Evolutionary conservation across 2,888 invertebrate genomes (phyloP), one percentile per base, ranked within the genome.

Genomic region (Ditula angustiorana): DNA sequence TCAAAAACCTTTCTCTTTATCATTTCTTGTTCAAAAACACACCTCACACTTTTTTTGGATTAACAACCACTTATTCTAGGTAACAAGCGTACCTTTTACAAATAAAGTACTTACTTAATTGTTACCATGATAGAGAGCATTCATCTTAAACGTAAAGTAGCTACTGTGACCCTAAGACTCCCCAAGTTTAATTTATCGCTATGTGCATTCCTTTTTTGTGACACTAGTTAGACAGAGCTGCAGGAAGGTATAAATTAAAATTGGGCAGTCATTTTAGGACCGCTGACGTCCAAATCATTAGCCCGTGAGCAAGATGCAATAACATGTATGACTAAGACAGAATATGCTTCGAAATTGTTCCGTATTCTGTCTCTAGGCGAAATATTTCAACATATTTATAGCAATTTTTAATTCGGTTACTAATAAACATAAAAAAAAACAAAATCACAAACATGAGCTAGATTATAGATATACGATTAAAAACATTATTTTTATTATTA

Each of bases 371-470:
- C n/a, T n/a, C n/a, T n/a, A n/a, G n/a, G n/a, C 26, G 26, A 3
- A 5, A 5, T 26, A 26, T 26, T 26, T 26, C 26, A 26, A 3
- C 5, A 26, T 41, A 11, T n/a, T n/a, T n/a, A 23, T 13, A 52
- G 53, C 11, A 11, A 53, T 2, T 8, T 11, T 19, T 24, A 55
- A 58, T 64, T 61, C 52, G 30, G 60, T 60, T 57, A 7, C 41
- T 57, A 26, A 61, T 57, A 24, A 19, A 63, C 46, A 66, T 50
- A 60, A 66, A 62, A 61, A 7, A 26, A 64, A 60, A 66, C 61
- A 61, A 7, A 26, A 64, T 59, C 64, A 64, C 59, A 59, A 58
- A 66, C 28, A 58, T 47, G 50, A 67, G 63, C 68, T 37, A 67
- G 60, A 28, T 28, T 46, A 28, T 26, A 49, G n/a, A 28, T 47